Evolutionary conservation across 2,113 vertebrate genomes (phyloP).

Genomic region (Plecotus auritus): DNA sequence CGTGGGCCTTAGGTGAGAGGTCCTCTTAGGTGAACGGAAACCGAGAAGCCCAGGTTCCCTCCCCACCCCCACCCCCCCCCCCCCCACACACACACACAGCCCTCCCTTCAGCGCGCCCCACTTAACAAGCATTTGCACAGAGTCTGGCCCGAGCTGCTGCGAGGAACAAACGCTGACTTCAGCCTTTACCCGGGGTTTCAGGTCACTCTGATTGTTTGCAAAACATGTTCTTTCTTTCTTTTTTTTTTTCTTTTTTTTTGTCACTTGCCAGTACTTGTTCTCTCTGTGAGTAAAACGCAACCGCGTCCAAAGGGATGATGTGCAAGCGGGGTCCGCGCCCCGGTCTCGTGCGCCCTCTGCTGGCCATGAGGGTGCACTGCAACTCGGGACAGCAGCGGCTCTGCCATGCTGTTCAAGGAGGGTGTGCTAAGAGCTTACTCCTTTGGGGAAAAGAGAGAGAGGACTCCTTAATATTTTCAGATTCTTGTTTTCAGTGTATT

Average conservation of each 20-base stretch:
- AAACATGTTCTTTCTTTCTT: constrained; percentile 7
- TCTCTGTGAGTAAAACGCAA: background rate
- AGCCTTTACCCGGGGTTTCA: constrained; percentile 29
- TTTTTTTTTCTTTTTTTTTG: background rate
- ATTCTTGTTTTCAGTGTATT: background rate
- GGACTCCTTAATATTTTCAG: background rate
- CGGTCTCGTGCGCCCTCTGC: background rate
- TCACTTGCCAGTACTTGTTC: constrained; percentile 56
- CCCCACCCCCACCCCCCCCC: background rate
- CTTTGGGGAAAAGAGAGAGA: too few species aligned
- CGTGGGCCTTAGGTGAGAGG: background rate
- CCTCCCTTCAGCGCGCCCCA: background rate
- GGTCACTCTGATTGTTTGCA: constrained; percentile 64
- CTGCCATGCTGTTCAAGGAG: background rate
- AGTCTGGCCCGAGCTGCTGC: background rate
- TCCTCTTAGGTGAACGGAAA: background rate
- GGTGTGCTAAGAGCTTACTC: background rate
- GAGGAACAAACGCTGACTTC: constrained; percentile 25
- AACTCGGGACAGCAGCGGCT: background rate
- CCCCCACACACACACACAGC: background rate
- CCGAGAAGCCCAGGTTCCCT: background rate
- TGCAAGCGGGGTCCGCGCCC: fast-evolving
- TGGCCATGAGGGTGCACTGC: background rate
- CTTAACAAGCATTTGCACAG: background rate
- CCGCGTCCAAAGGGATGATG: background rate